Base-by-base conservation (phyloP, 2,113 vertebrate species). In the Ceyx melanurus region DNA sequence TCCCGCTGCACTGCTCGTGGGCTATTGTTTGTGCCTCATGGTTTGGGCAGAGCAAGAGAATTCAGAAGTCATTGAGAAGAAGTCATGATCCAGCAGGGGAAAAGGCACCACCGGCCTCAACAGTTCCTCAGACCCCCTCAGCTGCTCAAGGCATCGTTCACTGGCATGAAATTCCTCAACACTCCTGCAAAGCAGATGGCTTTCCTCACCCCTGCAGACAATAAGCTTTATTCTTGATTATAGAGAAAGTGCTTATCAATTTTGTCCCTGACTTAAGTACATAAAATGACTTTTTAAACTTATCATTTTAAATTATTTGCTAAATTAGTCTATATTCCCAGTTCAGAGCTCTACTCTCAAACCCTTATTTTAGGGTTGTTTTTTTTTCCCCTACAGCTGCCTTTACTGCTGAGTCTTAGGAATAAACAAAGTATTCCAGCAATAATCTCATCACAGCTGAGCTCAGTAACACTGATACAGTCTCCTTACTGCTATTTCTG, bases 1-100 rank as follows among this genome's bases (percentile, higher is more conserved):
- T 15, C 14, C 45, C 22, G 25, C 23, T 4, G 1, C 8, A 15
- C 25, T 60, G 22, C 42, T 4, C 13, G 15, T 5, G 18, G 7
- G 21, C 48, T 54, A 0, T 2, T 5, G 4, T 35, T 29, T 28
- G 25, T 45, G 25, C 31, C 50, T 35, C 14, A 13, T 3, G 4
- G 7, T 54, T 35, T 42, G 35, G 9, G 20, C 46, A 20, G 25
- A 28, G 17, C 2, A 6, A 26, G 9, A 13, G 7, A 4, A 28
- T 28, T 21, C 48, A 15, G 19, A 28, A 43, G 3, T 17, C 3
- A 9, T 51, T 5, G 21, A 15, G 16, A 15, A 12, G 58, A 11
- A 17, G 12, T 6, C 10, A 10, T 10, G 25, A 45, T 2, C 8
- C 11, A 5, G 33, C 33, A 17, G 45, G 1, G 12, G 45, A 19